Conservation (phyloP, 30 jellyfish, hydroid and myxozoan species). For the Hydra vulgaris region DNA sequence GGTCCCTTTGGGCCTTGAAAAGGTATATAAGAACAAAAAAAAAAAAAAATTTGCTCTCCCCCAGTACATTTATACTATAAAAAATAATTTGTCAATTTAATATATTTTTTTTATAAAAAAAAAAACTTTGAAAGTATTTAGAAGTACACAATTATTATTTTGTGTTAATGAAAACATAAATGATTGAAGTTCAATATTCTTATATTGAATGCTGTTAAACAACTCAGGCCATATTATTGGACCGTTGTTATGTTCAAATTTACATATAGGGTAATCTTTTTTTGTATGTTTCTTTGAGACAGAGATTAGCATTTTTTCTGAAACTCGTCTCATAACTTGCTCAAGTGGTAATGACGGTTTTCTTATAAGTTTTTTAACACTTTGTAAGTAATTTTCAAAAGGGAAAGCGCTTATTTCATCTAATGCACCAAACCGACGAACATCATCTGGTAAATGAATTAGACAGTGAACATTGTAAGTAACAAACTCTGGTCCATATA, state of each 20-base stretch:
- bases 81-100: too few relatives aligned
- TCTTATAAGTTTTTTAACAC: neutral
- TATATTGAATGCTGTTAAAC: neutral
- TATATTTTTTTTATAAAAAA: too few relatives aligned
- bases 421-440: neutral
- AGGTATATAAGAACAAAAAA: too few relatives aligned
- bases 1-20: too few relatives aligned
- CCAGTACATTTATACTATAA: too few relatives aligned
- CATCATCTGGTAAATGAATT: slow-evolving; percentile 4
- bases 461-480: slow-evolving; percentile 1
- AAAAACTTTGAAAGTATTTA: neutral
- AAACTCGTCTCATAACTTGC: neutral
- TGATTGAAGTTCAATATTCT: neutral
- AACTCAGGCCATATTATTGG: neutral
- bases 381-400: neutral
- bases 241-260: neutral
- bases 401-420: neutral
- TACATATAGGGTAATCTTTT: neutral
- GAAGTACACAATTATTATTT: neutral
- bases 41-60: too few relatives aligned
- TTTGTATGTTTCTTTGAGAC: neutral
- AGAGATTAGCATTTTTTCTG: neutral
- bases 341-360: neutral
- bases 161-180: neutral
- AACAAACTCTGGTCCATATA: neutral